Percentiles rank a stretch among this genome's conserved stretches.
These are phyloP conservation scores for Acleris holmiana DNA, from an alignment of 2,888 invertebrate genomes.

Conservation along the genomic window DNA sequence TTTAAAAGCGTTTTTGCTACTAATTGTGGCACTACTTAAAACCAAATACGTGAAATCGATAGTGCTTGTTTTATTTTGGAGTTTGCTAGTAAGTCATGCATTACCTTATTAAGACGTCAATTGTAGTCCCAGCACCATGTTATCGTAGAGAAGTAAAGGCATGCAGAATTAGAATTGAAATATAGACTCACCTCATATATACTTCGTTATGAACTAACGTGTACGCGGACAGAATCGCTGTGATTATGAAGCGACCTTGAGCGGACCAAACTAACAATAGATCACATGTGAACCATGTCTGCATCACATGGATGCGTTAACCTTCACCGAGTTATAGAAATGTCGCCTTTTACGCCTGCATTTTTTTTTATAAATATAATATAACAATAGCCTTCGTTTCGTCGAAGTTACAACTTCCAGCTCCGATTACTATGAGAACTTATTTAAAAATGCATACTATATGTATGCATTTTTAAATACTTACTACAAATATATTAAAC, in stretches of 20 bases:
- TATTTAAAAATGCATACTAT: not conserved
- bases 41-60: conserved; percentile 47
- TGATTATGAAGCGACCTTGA: conserved; percentile 69
- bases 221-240: conserved; percentile 61
- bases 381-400: conserved; percentile 9
- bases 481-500: not conserved
- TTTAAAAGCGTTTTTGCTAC: conserved; percentile 60
- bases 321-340: conserved; percentile 55
- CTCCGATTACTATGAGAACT: not conserved
- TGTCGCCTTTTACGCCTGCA: not conserved
- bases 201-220: conserved; percentile 63
- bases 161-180: conserved; percentile 59
- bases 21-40: conserved; percentile 64
- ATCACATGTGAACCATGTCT: conserved; percentile 45
- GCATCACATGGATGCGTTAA: conserved; percentile 45
- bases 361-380: not conserved
- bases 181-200: conserved; percentile 72
- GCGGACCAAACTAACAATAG: conserved; percentile 58
- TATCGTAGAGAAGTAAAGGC: conserved; percentile 54
- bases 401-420: not conserved
- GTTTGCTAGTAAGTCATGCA: conserved; percentile 55
- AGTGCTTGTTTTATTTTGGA: conserved; percentile 80
- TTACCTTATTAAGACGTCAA: conserved; percentile 66
- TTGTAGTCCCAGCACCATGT: conserved; percentile 71
- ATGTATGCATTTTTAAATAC: no score